Base-by-base conservation (phyloP, 2,888 invertebrate species). In the Mythimna vitellina region DNA sequence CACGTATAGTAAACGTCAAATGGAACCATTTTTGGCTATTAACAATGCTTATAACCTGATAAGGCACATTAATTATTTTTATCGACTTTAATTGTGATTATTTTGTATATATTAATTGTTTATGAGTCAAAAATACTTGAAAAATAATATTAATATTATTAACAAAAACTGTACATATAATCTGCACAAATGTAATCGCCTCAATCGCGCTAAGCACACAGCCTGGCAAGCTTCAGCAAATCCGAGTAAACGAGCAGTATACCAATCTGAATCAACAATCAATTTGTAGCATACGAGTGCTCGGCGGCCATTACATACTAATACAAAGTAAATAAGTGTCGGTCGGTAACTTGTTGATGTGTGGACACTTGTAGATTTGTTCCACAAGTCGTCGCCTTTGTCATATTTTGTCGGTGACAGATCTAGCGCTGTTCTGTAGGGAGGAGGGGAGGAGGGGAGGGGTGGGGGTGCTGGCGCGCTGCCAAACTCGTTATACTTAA, bases 271-370 rank as follows among this genome's bases (percentile, higher is more conserved):
- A 57, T 57, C 51, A 62, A 72, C 58, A 63, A 63, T 67, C 79
- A 64, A 58, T 66, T 65, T 20, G 32, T 53, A 54, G 51, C 20
- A 35, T 29, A 73, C 60, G 46, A 12, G 22, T 29, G 67, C 53
- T 54, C 58, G 49, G 38, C 64, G 38, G 49, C 61, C 35, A 76
- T 67, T 70, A 61, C 57, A 12, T 22, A 54, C 49, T 65, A 54
- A 51, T 53, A 65, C 58, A 38, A 42, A 46, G 58, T 67, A 78
- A 68, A 73, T 53, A 66, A 10, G 20, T 7, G 35, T 17, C 51
- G 1, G 8, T n/a, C 9, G 20, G 56, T n/a, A 60, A 81, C 80
- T 81, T 80, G 80, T 80, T 81, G 80, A 79, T 42, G 51, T 60
- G 60, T 12, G 60, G 22, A 54, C 69, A 80, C 81, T 81, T 80